Percentiles rank a stretch among this genome's conserved stretches.
Conservation (phyloP, 2,113 vertebrate species). For the Ameiurus melas region DNA sequence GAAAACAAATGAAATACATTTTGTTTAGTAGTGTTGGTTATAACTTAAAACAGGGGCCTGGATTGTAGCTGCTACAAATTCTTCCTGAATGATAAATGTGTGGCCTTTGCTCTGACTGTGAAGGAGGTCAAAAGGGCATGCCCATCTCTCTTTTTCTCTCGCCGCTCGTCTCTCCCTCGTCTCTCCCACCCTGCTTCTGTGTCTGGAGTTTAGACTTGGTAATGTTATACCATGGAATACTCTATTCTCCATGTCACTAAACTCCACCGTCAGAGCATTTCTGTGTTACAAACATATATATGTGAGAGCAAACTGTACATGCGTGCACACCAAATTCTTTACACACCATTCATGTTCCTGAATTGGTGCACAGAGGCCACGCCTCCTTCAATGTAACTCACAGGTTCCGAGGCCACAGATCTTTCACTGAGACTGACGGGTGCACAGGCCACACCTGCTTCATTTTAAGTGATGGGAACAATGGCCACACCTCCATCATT, state of each 20-base stretch:
- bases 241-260: background rate
- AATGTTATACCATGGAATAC: slow-evolving; percentile 7
- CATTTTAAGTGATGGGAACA: background rate
- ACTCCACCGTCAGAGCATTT: background rate
- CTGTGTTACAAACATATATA: background rate
- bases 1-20: background rate
- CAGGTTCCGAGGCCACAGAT: too few relatives aligned
- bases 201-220: slow-evolving; percentile 13
- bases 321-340: background rate
- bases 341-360: too few relatives aligned
- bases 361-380: background rate
- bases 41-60: background rate
- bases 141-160: slow-evolving; percentile 22
- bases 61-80: background rate
- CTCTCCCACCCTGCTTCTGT: slow-evolving; percentile 16
- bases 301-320: background rate
- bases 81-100: slow-evolving; percentile 7
- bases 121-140: slow-evolving; percentile 18
- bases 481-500: background rate
- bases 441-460: background rate
- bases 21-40: background rate
- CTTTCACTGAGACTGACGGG: too few relatives aligned
- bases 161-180: background rate
- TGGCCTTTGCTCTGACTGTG: slow-evolving; percentile 3
- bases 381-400: background rate